These are phyloP conservation scores for Amblyopsis rosae DNA, from an alignment of 2,113 vertebrate genomes.

Conservation along the genomic window DNA sequence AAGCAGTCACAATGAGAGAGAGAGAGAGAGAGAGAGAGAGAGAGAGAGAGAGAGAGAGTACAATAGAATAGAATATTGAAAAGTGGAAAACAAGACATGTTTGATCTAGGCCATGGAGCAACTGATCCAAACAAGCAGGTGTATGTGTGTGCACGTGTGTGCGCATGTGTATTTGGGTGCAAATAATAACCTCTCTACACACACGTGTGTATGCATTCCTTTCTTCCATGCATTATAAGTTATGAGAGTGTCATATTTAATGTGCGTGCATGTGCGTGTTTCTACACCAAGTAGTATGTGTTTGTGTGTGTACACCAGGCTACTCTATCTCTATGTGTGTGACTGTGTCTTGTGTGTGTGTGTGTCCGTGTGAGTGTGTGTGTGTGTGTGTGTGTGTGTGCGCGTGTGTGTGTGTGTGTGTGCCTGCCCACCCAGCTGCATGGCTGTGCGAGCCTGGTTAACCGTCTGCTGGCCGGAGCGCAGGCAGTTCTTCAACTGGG, in stretches of 20 bases:
- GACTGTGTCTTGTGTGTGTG: neutral
- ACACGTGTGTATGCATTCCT: neutral
- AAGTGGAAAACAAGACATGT: slow-evolving; percentile 49
- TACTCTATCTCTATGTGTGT: neutral
- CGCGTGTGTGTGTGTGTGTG: slow-evolving; percentile 8
- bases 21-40: neutral
- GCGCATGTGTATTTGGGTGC: neutral
- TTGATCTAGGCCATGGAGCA: slow-evolving; percentile 38
- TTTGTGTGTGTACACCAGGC: neutral
- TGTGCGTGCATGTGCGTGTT: neutral
- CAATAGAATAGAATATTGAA: slow-evolving; percentile 34
- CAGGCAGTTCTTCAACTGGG: slow-evolving; percentile 83
- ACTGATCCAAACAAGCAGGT: neutral
- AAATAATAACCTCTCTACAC: too few relatives aligned
- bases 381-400: slow-evolving; percentile 6
- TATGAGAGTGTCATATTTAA: neutral
- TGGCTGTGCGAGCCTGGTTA: slow-evolving; percentile 78
- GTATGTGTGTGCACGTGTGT: slow-evolving; percentile 4
- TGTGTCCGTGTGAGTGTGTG: neutral
- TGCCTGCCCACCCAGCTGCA: slow-evolving; percentile 83
- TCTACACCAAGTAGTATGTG: neutral
- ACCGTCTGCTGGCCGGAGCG: slow-evolving; percentile 79
- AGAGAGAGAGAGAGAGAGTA: too few relatives aligned
- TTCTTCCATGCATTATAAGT: neutral
- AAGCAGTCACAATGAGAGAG: slow-evolving; percentile 9